Percentiles rank a stretch among this genome's conserved stretches.
phyloP scores from a whole-genome alignment of 2,888 invertebrate species.

The Eupsilia transversa region DNA sequence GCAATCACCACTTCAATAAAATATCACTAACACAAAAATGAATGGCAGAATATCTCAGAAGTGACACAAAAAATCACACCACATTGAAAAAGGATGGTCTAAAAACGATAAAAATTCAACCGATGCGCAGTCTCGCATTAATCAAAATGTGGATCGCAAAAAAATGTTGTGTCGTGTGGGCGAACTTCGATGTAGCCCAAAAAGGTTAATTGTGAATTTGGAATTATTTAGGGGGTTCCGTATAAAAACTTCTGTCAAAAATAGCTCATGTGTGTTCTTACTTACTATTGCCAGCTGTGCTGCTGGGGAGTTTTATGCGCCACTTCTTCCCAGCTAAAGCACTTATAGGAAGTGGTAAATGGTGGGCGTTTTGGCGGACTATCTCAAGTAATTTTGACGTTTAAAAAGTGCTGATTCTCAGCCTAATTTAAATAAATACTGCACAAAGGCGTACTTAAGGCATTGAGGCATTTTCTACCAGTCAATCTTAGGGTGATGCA shows the following conservation, averaged over 20 bases:
- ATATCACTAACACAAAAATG: conserved; percentile 66
- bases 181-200: conserved; percentile 68
- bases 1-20: conserved; percentile 50
- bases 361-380: too few relatives aligned
- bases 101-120: conserved; percentile 83
- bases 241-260: neutral
- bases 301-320: too few relatives aligned
- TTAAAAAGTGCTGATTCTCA: too few relatives aligned
- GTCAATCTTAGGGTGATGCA: too few relatives aligned
- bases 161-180: conserved; percentile 80
- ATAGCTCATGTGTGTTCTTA: too few relatives aligned
- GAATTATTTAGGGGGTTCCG: conserved; percentile 60
- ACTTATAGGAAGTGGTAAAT: too few relatives aligned
- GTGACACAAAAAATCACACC: conserved; percentile 69
- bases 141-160: conserved; percentile 86
- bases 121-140: conserved; percentile 77
- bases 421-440: too few relatives aligned
- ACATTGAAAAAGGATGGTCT: conserved; percentile 78
- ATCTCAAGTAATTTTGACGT: too few relatives aligned
- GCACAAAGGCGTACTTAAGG: too few relatives aligned
- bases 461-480: too few relatives aligned
- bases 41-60: conserved; percentile 68
- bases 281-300: too few relatives aligned
- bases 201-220: conserved; percentile 38
- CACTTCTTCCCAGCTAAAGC: too few relatives aligned